Base-by-base conservation (phyloP, 53 echinoderm and acorn worm genomes). In the Paracentrotus lividus region DNA sequence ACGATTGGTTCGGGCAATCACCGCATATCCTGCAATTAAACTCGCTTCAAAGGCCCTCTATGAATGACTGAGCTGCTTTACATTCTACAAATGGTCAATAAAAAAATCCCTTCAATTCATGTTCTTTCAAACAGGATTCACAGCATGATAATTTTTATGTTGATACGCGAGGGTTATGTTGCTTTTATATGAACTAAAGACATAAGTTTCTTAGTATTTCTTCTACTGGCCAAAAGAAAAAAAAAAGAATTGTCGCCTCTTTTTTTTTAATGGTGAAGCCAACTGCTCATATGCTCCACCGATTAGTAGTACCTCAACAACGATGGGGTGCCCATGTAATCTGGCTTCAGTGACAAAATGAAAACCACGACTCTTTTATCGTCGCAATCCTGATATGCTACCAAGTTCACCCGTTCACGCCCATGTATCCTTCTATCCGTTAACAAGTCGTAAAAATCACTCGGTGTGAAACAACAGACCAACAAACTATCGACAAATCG, bases 1-100 rank as follows among this genome's bases (percentile, higher is more conserved):
- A 27, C 44, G 89, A n/a, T 42, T 61, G 89, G 21, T 57, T 57
- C 65, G 89, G 89, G 89, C 89, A 89, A 59, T 89, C 64, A 89
- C 89, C 89, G 65, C 89, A 60, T 89, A 81, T 81, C 81, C 81
- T 81, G 16, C 47, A n/a, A 81, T 81, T 81, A 81, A 10, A 47
- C 33, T 81, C 81, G 81, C 81, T 81, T 81, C 81, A n/a, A 45
- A 81, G 20, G 20, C 31, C 20, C 47, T 81, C 44, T 47, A 81
- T 81, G 81, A 81, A 81, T 81, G 81, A 81, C 45, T 81, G 81
- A 47, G 81, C 81, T 12, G 67, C 44, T 81, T 81, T 81, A 81
- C 81, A 45, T 81, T 81, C 16, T 26, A 5, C 81, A 81, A n/a
- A 47, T 47, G n/a, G n/a, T 81, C 47, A n/a, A 81, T 45, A 81